Base-by-base conservation (phyloP, 2,888 invertebrate genomes). In the Amorpha juglandis region DNA sequence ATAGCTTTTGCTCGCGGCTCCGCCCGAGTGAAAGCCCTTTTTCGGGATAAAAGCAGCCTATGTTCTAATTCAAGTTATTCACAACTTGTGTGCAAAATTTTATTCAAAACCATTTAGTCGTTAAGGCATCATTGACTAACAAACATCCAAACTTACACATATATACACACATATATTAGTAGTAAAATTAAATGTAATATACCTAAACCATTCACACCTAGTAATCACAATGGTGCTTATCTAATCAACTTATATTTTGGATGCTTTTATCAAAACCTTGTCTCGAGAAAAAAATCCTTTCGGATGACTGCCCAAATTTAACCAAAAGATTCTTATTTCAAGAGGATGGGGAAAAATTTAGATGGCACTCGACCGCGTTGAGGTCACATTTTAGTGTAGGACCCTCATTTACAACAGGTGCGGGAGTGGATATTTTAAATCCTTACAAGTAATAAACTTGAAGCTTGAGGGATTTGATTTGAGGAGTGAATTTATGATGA, bases 321-420 rank as follows among this genome's bases (percentile, higher is more conserved):
- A 79, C 72, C 63, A 75, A 72, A 75, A 62, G 64, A 62, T 64
- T 70, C 69, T 72, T 71, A 66, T 71, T 69, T 55, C 63, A 66
- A 68, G 66, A 65, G 62, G 53, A 27, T 38, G 45, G 51, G 48
- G 50, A 68, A 69, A 67, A 69, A 72, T 72, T 70, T 70, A 69
- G 72, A 79, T 74, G 71, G 66, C 67, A 71, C 76, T 78, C 63
- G 64, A 69, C 62, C 71, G 64, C 62, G 67, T 64, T 71, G 68
- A 67, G 72, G 68, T 65, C 71, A 71, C 74, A 77, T 74, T 80
- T 78, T 73, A 74, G 72, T 71, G 68, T 69, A 70, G 70, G 69
- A 66, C 73, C 71, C 69, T 78, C 75, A 77, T 76, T 75, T 76
- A 77, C 69, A 74, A 71, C 74, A 78, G 74, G 75, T 78, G 75